Conservation (phyloP, 2,797 vertebrate species). For the Diglossa cyanea region DNA sequence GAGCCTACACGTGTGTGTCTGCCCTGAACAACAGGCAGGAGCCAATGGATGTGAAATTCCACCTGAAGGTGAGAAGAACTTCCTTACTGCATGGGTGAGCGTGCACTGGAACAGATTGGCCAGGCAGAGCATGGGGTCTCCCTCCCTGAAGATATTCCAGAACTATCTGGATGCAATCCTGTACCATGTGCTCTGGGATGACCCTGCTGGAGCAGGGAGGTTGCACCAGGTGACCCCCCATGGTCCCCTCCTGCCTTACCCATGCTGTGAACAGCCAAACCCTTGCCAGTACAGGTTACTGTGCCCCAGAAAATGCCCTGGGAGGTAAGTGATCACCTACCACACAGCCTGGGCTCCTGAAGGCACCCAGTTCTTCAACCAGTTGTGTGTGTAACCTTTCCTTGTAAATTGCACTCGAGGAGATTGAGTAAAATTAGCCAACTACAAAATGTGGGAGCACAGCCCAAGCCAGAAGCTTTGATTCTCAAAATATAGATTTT, state of each 20-base stretch:
- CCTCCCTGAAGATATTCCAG: neutral
- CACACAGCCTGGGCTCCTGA: neutral
- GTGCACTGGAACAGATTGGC: accelerated
- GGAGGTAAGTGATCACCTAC: neutral
- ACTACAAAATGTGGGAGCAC: neutral
- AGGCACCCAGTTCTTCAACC: neutral
- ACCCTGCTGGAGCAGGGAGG: accelerated
- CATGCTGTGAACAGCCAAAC: neutral
- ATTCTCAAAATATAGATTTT: neutral
- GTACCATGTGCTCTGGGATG: neutral
- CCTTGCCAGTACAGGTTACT: neutral
- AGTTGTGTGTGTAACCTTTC: neutral
- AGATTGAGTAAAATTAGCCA: neutral
- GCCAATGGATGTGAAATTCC: accelerated
- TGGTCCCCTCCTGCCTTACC: neutral
- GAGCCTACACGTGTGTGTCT: accelerated
- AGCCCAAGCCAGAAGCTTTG: neutral
- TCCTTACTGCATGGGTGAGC: accelerated
- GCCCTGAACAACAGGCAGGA: neutral
- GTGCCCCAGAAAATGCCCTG: neutral
- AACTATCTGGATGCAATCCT: neutral
- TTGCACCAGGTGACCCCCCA: neutral
- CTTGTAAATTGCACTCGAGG: neutral
- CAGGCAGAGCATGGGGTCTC: neutral
- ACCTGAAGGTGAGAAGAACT: accelerated